phyloP scores from a whole-genome alignment of 2,113 vertebrate species.

The Aspiorhynchus laticeps region DNA sequence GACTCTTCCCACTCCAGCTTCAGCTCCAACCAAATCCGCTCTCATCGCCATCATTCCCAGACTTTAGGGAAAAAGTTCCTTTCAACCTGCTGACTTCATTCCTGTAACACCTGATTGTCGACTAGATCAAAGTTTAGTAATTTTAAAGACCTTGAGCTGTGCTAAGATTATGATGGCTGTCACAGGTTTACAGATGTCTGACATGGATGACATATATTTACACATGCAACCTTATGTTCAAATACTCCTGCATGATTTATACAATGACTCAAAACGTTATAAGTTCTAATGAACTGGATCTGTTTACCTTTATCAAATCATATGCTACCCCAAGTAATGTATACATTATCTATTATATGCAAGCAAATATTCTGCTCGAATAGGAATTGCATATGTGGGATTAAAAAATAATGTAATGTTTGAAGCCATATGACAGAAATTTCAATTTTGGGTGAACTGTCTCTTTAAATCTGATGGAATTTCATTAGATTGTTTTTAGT shows the following conservation, averaged over 20 bases:
- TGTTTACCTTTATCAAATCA: background rate
- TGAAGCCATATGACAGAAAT: background rate
- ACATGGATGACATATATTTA: background rate
- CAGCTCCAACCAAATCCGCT: conserved; percentile 7
- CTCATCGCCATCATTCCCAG: background rate
- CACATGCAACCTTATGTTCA: background rate
- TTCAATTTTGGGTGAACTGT: background rate
- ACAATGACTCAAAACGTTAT: background rate
- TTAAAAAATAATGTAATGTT: background rate
- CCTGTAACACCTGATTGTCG: background rate
- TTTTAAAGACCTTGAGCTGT: conserved; percentile 22
- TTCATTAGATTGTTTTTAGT: background rate
- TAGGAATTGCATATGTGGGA: background rate
- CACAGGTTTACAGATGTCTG: conserved; percentile 33
- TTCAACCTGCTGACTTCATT: background rate
- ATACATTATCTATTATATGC: background rate
- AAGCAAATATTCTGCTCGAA: background rate
- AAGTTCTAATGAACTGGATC: background rate
- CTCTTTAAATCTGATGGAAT: background rate
- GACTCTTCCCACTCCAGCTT: background rate
- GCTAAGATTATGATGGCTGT: background rate
- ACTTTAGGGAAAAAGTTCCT: background rate
- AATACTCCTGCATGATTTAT: conserved; percentile 25
- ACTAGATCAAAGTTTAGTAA: background rate
- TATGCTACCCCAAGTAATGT: background rate